Evolutionary conservation across 2,797 vertebrate genomes (phyloP), one percentile per base, ranked within the genome.

Genomic region (Tragopan temminckii): DNA sequence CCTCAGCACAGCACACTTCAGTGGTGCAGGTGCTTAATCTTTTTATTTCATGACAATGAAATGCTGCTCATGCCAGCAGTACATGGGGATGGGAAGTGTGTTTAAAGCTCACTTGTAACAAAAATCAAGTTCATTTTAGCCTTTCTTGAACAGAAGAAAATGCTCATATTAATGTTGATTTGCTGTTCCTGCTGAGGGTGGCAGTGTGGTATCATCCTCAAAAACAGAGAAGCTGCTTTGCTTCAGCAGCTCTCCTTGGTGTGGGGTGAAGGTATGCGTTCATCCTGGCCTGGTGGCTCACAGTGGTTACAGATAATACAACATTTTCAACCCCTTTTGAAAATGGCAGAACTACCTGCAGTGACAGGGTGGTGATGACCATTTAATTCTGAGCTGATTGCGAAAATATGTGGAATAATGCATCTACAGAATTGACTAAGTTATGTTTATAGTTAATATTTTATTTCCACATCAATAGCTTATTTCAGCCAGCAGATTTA

Each of bases 141-240:
- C 11, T 50, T 27, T 43, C 2, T 29, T 0, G 45, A 50, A 27
- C 31, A 23, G 36, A 50, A 18, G 29, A 19, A 40, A 45, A 9
- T 2, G 33, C 13, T 55, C 12, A 33, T 24, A 6, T 0, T 2
- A 7, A 8, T 25, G 84, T 2, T 4, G 21, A 18, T 89, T 0
- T 61, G 80, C 11, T 7, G 48, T 80, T 92, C 11, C 57, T 77
- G 79, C 95, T 64, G 95, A 78, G 85, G 96, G 95, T 95, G 96
- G 96, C 96, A 80, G 87, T 96, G 91, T 83, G 69, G 85, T 18
- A 69, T 82, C 89, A 20, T 83, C 12, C 72, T 78, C 45, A 0
- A 9, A 2, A 18, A 5, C 2, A 17, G 36, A 20, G 48, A 74
- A 7, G 14, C 20, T 24, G n/a, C 1, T 27, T 40, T n/a, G 70